Conservation (phyloP, 1,140 invertebrate species). For the Ericerus pela region DNA sequence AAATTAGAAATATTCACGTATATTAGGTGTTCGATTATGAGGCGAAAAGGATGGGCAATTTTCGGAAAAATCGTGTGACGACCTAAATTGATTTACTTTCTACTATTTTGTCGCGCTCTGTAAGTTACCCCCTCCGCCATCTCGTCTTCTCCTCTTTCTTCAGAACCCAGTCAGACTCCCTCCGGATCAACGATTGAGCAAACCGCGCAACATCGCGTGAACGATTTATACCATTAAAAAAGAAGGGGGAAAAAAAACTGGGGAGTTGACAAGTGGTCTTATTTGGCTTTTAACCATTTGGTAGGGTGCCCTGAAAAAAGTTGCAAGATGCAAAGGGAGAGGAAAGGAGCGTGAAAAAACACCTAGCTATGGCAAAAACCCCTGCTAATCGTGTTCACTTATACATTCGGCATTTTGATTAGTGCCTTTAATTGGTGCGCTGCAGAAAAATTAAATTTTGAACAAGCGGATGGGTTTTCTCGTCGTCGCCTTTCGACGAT, state of each 20-base stretch:
- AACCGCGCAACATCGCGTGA: background rate
- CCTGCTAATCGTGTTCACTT: background rate
- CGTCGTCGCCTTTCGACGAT: no score
- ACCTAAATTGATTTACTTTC: slow-evolving; percentile 5
- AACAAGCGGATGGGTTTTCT: no score
- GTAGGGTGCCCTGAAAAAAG: background rate
- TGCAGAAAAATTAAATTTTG: no score
- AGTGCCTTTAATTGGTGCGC: slow-evolving; percentile 2
- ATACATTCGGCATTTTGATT: slow-evolving; percentile 6
- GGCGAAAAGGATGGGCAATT: background rate
- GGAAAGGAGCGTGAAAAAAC: no score
- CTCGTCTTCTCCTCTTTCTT: no score
- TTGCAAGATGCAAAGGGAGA: background rate
- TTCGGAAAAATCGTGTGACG: background rate
- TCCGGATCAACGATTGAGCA: background rate
- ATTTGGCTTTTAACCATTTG: background rate
- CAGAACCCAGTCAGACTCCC: background rate
- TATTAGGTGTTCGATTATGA: slow-evolving; percentile 4
- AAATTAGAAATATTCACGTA: slow-evolving; percentile 4
- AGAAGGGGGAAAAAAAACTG: no score
- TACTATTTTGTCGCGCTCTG: no score
- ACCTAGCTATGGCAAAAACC: background rate
- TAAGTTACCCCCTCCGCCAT: no score
- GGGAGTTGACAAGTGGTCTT: no score
- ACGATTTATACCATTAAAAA: no score